These are phyloP conservation scores for Prionchulus punctatus DNA, from an alignment of 2,888 invertebrate genomes.

Conservation along the genomic window DNA sequence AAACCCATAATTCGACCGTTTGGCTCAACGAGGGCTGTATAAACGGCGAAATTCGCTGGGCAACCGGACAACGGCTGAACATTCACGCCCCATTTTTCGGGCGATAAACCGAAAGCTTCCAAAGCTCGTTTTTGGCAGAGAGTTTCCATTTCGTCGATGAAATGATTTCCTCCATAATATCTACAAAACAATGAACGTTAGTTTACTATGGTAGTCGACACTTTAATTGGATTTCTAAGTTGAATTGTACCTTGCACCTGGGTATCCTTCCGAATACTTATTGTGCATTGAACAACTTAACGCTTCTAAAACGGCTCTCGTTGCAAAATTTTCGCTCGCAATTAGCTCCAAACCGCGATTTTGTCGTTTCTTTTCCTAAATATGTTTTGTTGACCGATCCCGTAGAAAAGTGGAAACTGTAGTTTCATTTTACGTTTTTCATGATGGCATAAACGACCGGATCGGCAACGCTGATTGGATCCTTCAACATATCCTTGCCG, in stretches of 20 bases:
- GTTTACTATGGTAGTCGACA: neutral
- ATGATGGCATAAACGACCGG: constrained; percentile 68
- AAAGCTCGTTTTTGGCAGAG: constrained; percentile 72
- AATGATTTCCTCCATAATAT: constrained; percentile 93
- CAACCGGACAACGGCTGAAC: constrained; percentile 92
- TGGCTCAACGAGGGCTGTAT: constrained; percentile 58
- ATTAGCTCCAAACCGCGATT: constrained; percentile 75
- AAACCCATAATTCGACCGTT: constrained; percentile 87
- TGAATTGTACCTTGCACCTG: constrained; percentile 36
- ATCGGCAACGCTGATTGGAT: constrained; percentile 51
- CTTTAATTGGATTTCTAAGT: neutral
- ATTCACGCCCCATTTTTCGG: constrained; percentile 86
- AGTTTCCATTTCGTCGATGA: constrained; percentile 76
- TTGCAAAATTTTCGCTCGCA: constrained; percentile 60
- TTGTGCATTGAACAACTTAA: constrained; percentile 43
- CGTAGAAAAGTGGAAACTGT: neutral
- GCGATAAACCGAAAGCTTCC: constrained; percentile 59
- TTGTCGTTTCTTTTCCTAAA: constrained; percentile 64
- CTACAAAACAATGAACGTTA: constrained; percentile 40
- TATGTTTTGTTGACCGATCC: neutral
- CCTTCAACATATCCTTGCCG: constrained; percentile 20
- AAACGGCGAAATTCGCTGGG: constrained; percentile 91
- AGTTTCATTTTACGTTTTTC: constrained; percentile 38
- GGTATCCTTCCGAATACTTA: constrained; percentile 47
- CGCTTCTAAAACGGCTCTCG: constrained; percentile 38